Percentiles rank a stretch among this genome's conserved stretches.
phyloP scores from a whole-genome alignment of 2,888 invertebrate species.

The Rhogogaster chlorosoma region DNA sequence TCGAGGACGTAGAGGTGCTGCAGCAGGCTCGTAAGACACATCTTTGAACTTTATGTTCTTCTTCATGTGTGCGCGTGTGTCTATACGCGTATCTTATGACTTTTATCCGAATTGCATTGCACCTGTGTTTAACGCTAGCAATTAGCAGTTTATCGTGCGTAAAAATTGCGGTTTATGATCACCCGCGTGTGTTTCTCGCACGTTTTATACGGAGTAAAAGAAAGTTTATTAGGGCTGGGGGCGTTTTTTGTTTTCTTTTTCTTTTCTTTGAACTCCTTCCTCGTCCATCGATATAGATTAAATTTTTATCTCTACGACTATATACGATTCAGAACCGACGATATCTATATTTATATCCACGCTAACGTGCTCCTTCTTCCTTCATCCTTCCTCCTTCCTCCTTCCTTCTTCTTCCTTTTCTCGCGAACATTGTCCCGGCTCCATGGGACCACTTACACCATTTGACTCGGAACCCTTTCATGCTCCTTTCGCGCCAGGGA shows the following conservation, averaged over 20 bases:
- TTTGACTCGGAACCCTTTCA: constrained; percentile 13
- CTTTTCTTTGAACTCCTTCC: constrained; percentile 23
- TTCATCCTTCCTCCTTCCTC: no score
- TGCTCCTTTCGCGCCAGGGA: constrained; percentile 17
- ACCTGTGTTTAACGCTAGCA: background rate
- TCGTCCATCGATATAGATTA: background rate
- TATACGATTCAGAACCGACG: background rate
- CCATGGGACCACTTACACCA: constrained; percentile 35
- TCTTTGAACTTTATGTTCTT: background rate
- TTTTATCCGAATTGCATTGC: background rate
- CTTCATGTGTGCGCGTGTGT: background rate
- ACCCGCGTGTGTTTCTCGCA: no score
- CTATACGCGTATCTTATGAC: background rate
- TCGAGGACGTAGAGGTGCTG: background rate
- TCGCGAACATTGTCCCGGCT: background rate
- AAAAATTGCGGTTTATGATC: background rate
- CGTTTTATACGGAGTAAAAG: background rate
- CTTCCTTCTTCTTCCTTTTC: background rate
- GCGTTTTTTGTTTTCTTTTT: no score
- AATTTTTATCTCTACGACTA: background rate
- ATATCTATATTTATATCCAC: background rate
- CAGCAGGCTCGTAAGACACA: background rate
- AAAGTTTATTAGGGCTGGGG: background rate
- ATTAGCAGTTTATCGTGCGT: constrained; percentile 35
- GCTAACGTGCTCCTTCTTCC: background rate